Evolutionary conservation across 92 coral and sea anemone species (phyloP), one percentile per base, ranked within the genome.

Genomic region (Diadumene lineata): DNA sequence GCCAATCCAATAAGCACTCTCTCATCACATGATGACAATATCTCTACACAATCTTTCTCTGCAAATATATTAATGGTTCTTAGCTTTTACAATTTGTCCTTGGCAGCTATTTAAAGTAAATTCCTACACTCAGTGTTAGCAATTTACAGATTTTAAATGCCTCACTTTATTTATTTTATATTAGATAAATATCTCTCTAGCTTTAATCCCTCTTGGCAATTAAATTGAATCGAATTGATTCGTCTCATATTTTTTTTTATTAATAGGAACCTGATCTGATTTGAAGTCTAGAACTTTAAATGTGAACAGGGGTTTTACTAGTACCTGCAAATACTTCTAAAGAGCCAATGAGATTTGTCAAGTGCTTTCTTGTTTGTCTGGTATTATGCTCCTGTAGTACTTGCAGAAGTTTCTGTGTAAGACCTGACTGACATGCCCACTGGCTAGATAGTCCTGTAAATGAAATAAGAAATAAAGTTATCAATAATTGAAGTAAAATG

Each of bases 1-100:
- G 93, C 88, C 31, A 91, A 66, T 19, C 93, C 97, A 81, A 88
- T 69, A 27, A 88, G 71, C 57, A 88, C 66, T 72, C 97, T 81
- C 56, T 82, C 64, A 43, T 91, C 97, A 82, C 97, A 91, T n/a
- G 87, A 73, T 44, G 65, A 78, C 60, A 87, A 74, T 28, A 89
- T 77, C 25, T 77, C 81, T 58, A 86, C 69, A 46, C 61, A 32
- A 65, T 79, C 69, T 56, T 60, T 64, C 44, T 55, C 79, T 74
- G 44, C 28, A 24, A 43, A 62, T 31, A 1, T 2, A 7, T 2
- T 26, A 58, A 17, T 22, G 4, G 1, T 58, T 22, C 2, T 9
- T 58, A 11, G 7, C 30, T 22, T 25, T 2, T 10, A 10, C 61
- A 9, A 6, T 8, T 44, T 44, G 10, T 44, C 51, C 17, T 17